Percentiles rank a stretch among this genome's conserved stretches.
phyloP scores from a whole-genome alignment of 1,140 invertebrate genomes.

The Myzus persicae region DNA sequence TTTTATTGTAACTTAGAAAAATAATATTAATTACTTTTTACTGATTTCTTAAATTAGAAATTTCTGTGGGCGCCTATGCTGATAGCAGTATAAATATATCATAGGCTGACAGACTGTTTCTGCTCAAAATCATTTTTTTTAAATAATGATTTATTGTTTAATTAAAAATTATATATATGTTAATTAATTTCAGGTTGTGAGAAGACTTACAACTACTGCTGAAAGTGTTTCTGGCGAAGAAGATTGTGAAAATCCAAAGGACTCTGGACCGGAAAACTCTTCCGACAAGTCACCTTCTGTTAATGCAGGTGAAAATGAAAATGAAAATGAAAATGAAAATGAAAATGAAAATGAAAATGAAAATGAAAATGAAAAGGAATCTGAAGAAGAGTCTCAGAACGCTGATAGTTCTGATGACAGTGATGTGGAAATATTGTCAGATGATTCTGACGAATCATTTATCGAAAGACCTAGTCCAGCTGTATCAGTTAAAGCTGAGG shows the following conservation, averaged over 20 bases:
- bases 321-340: too few relatives aligned
- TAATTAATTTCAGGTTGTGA: slow-evolving; percentile 38
- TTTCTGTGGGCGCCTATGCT: too few relatives aligned
- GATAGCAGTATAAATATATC: too few relatives aligned
- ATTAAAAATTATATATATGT: background rate
- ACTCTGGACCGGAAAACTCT: background rate
- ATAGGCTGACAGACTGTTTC: too few relatives aligned
- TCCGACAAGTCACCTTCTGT: background rate
- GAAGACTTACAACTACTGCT: background rate
- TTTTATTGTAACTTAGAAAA: too few relatives aligned
- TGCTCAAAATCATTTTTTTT: too few relatives aligned
- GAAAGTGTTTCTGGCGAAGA: background rate
- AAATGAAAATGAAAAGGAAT: slow-evolving; percentile 27
- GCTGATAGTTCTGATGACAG: background rate
- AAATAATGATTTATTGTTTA: too few relatives aligned
- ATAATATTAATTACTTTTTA: too few relatives aligned
- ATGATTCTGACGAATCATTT: slow-evolving; percentile 11
- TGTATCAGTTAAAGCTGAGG: slow-evolving; percentile 7
- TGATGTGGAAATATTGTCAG: background rate
- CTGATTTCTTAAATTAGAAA: too few relatives aligned
- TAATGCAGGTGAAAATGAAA: background rate
- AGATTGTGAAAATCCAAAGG: slow-evolving; percentile 31
- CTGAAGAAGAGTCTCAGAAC: slow-evolving; percentile 18
- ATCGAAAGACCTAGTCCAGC: background rate
- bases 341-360: too few relatives aligned